Percentiles rank a stretch among this genome's conserved stretches.
Evolutionary conservation across 2,113 vertebrate species (phyloP).

Genomic region (Alexandromys fortis): DNA sequence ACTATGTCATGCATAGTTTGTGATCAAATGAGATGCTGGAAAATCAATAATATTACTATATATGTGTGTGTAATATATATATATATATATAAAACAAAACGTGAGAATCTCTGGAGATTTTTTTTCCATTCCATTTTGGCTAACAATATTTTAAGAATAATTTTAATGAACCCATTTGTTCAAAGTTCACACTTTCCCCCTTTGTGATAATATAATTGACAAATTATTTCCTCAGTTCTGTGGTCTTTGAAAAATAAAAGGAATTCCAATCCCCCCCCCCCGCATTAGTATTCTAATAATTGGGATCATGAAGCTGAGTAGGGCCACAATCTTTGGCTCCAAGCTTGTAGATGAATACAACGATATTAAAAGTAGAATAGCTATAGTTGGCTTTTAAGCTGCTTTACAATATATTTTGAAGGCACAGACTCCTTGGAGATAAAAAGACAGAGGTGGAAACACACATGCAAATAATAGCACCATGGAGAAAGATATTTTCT

Average conservation of each 20-base stretch:
- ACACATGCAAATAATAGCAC: neutral
- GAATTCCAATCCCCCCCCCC: neutral
- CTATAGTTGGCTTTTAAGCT: neutral
- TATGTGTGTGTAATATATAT: no score
- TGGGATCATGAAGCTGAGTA: neutral
- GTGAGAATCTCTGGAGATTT: neutral
- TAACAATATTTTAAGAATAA: neutral
- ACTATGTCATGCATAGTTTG: neutral
- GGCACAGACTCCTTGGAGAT: neutral
- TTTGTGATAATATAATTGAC: slow-evolving; percentile 18
- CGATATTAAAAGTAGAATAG: neutral
- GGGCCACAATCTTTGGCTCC: neutral
- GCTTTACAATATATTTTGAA: neutral
- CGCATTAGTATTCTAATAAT: neutral
- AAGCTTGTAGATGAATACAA: neutral
- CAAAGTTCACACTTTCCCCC: neutral
- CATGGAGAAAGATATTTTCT: neutral
- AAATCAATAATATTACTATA: neutral
- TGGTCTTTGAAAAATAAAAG: slow-evolving; percentile 30
- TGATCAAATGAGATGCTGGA: neutral
- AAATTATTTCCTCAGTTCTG: slow-evolving; percentile 17
- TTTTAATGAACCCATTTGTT: neutral
- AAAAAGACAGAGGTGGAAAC: neutral
- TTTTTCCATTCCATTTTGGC: neutral
- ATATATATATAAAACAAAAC: neutral